phyloP scores from a whole-genome alignment of 2,113 vertebrate genomes.

The Mustela nigripes region DNA sequence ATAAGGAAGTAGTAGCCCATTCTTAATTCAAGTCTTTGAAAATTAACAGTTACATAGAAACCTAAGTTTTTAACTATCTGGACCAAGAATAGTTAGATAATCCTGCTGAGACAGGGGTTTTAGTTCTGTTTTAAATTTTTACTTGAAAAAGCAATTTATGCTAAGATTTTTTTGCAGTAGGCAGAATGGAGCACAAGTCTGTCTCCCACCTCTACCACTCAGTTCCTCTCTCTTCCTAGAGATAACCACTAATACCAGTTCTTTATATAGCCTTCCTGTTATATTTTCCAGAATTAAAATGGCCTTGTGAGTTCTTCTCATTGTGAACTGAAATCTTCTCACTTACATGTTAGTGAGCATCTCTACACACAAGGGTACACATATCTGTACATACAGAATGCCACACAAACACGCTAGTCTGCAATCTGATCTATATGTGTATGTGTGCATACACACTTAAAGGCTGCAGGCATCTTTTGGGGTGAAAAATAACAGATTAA shows the following conservation, averaged over 20 bases:
- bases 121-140: conserved; percentile 33
- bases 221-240: conserved; percentile 35
- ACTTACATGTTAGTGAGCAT: neutral
- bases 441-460: neutral
- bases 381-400: neutral
- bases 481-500: conserved; percentile 35
- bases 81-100: neutral
- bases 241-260: conserved; percentile 19
- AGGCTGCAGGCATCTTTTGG: neutral
- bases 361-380: neutral
- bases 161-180: neutral
- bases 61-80: neutral
- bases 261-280: conserved; percentile 41
- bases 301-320: neutral
- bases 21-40: conserved; percentile 41
- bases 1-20: conserved; percentile 19
- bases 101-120: neutral
- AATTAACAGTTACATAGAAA: conserved; percentile 14
- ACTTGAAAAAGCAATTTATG: neutral
- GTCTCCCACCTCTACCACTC: neutral
- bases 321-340: conserved; percentile 16
- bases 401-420: neutral
- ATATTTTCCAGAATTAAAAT: conserved; percentile 62
- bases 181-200: neutral
- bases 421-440: neutral